Evolutionary conservation across 2,888 invertebrate genomes (phyloP), one percentile per base, ranked within the genome.

Genomic region (Papilio protenor): DNA sequence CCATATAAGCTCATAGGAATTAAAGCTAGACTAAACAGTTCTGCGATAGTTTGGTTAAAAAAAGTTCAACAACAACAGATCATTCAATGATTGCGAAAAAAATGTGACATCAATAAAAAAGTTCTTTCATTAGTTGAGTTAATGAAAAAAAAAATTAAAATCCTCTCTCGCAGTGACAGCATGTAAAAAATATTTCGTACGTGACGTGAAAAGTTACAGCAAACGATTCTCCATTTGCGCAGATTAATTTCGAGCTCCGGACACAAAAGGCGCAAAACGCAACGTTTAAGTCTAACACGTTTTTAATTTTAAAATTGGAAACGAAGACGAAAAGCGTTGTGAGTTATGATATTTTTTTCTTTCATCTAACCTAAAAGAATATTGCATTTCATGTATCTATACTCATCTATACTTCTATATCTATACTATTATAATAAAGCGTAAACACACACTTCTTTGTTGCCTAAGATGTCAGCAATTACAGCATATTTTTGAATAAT

Each of bases 131-230:
- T 73, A 57, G n/a, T 33, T 33, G 33, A 33, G 59, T 52, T 59
- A 45, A 73, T 57, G n/a, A 59, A 40, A 59, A 57, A 57, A 33
- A 59, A 57, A 57, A 33, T 14, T 45, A 10, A 21, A 40, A 49
- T 14, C 21, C 27, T 72, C 27, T 16, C 57, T 59, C 45, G 16
- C 4, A 64, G 64, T 33, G 74, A 49, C 27, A n/a, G 64, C 52
- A 11, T 69, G 55, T 75, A 55, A 75, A 69, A 66, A 21, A 55
- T 55, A 69, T 55, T 69, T 69, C 69, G 45, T 69, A 21, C 57
- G 69, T 75, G 75, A 75, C 23, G 75, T 23, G 75, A 69, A 75
- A 69, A 69, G 40, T 69, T 57, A 45, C 55, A 55, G 55, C 52
- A 75, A 69, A 55, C 52, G 69, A 55, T 75, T 75, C 12, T 52